Evolutionary conservation across 2,797 vertebrate genomes (phyloP).

Genomic region (Phyllotis vaccarum): DNA sequence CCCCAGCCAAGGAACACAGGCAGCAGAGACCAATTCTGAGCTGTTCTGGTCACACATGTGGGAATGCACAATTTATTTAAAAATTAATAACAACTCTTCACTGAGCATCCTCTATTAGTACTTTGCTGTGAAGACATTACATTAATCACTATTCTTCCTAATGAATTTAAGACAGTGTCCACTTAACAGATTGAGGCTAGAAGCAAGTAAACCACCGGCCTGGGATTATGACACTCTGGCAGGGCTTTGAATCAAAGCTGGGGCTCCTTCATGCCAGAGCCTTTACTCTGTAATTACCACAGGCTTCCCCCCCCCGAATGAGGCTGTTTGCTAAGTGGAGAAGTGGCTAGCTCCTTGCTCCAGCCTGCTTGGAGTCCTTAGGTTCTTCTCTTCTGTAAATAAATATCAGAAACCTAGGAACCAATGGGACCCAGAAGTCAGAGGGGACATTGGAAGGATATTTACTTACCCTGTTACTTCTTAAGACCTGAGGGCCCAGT

Average conservation of each 20-base stretch:
- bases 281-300: background rate
- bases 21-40: background rate
- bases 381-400: background rate
- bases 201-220: background rate
- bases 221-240: background rate
- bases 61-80: background rate
- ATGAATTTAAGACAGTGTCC: background rate
- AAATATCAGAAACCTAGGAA: constrained; percentile 7
- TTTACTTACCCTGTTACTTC: background rate
- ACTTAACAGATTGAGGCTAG: background rate
- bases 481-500: background rate
- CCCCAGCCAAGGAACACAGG: background rate
- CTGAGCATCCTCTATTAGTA: background rate
- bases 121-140: background rate
- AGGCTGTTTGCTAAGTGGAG: constrained; percentile 4
- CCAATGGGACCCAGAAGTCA: background rate
- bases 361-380: constrained; percentile 1
- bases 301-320: background rate
- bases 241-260: background rate
- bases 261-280: background rate
- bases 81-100: background rate
- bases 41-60: background rate
- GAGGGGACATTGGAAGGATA: background rate
- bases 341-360: background rate
- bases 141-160: background rate